Evolutionary conservation across 2,888 invertebrate genomes (phyloP).

Genomic region (Sarcophaga caerulescens): DNA sequence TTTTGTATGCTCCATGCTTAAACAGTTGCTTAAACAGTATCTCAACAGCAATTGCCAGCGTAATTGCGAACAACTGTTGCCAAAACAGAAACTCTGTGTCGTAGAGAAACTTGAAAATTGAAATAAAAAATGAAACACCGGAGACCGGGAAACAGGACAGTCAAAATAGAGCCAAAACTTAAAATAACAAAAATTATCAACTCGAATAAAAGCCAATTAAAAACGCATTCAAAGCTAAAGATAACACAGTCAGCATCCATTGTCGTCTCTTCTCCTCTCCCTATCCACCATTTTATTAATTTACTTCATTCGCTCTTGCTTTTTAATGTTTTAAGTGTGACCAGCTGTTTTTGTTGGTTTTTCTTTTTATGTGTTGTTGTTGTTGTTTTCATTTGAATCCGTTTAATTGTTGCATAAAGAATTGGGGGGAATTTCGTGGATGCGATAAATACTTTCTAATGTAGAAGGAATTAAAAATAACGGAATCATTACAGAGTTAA

Average conservation of each 20-base stretch:
- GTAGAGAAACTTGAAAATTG: no score
- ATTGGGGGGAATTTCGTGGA: background rate
- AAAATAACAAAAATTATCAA: slow-evolving; percentile 63
- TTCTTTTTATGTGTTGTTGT: background rate
- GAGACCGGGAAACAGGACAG: no score
- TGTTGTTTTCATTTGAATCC: background rate
- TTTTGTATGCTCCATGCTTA: no score
- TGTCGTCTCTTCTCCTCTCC: no score
- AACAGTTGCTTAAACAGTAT: background rate
- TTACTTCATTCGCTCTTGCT: background rate
- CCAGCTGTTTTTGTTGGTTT: slow-evolving; percentile 26
- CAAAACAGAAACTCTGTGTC: slow-evolving; percentile 1
- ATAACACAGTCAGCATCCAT: background rate
- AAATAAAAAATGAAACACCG: no score
- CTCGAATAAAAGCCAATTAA: slow-evolving; percentile 66
- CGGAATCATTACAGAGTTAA: no score
- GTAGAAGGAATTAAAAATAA: no score
- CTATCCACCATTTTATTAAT: no score
- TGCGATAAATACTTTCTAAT: no score
- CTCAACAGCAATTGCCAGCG: background rate
- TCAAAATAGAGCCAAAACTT: slow-evolving; percentile 29
- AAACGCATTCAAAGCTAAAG: slow-evolving; percentile 54
- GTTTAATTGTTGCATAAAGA: background rate
- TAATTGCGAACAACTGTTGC: slow-evolving; percentile 65
- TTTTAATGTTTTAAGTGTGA: slow-evolving; percentile 24